These are phyloP conservation scores for Tauraco erythrolophus DNA, from an alignment of 2,113 vertebrate species.

Conservation along the genomic window DNA sequence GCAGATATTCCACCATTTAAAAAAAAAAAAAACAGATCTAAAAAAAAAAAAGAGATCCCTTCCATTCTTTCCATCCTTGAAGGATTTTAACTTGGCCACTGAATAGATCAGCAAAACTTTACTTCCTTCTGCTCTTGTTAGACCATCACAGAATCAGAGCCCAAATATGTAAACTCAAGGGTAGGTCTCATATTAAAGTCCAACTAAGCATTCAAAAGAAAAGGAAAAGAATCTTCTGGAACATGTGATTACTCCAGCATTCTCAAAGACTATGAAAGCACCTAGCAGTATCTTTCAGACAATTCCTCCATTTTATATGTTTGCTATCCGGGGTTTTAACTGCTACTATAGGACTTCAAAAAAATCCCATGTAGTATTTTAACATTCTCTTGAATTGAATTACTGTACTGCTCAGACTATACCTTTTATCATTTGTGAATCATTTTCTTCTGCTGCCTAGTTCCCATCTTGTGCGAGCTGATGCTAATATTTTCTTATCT, in stretches of 20 bases:
- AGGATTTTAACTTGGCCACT: background rate
- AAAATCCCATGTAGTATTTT: conserved; percentile 23
- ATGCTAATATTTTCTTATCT: conserved; percentile 38
- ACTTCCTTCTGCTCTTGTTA: background rate
- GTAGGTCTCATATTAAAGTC: background rate
- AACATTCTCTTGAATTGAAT: background rate
- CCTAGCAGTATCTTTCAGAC: background rate
- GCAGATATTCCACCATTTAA: background rate
- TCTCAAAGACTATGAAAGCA: background rate
- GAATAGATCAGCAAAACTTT: background rate
- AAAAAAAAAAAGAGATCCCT: background rate
- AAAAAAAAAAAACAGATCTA: background rate
- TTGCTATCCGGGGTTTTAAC: background rate
- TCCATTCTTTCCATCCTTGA: background rate
- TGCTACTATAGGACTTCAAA: background rate
- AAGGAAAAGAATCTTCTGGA: background rate
- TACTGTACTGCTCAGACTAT: background rate
- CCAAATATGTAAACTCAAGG: background rate
- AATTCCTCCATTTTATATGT: background rate
- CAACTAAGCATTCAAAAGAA: background rate
- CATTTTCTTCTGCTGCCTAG: conserved; percentile 33
- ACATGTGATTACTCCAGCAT: background rate
- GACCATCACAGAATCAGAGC: background rate
- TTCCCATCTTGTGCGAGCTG: background rate
- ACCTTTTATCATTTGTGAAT: conserved; percentile 47